Evolutionary conservation across 2,888 invertebrate genomes (phyloP).

Genomic region (Drosophila mercatorum): DNA sequence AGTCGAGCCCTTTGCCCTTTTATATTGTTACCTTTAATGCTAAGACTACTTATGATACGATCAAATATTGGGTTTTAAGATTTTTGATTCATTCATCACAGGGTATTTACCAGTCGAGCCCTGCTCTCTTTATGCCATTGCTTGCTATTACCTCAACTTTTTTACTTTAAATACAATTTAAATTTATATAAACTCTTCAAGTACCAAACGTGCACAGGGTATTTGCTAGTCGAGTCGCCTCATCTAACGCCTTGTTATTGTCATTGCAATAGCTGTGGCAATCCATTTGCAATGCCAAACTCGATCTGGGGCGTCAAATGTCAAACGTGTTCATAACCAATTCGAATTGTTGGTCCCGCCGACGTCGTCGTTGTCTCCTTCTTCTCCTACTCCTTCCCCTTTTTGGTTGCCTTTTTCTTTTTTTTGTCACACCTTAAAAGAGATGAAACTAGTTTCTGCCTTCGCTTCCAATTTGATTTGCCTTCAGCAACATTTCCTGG

Average conservation of each 20-base stretch:
- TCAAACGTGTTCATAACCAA: conserved; percentile 47
- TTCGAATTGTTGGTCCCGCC: conserved; percentile 31
- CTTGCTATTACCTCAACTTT: background rate
- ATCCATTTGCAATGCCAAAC: conserved; percentile 44
- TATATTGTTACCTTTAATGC: background rate
- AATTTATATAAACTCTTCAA: too few species aligned
- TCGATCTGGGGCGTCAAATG: conserved; percentile 44
- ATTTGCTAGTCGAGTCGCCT: background rate
- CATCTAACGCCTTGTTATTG: conserved; percentile 19
- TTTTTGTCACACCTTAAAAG: conserved; percentile 46
- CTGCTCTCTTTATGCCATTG: too few species aligned
- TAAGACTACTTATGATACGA: background rate
- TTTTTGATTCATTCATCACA: background rate
- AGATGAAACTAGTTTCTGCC: conserved; percentile 46
- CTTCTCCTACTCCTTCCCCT: background rate
- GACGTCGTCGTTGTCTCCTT: background rate
- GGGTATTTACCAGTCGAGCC: too few species aligned
- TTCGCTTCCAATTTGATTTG: conserved; percentile 37
- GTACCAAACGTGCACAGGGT: background rate
- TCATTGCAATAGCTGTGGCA: conserved; percentile 29
- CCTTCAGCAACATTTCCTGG: conserved; percentile 14
- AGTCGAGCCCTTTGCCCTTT: background rate
- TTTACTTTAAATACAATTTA: background rate
- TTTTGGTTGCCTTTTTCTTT: conserved; percentile 16
- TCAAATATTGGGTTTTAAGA: background rate